Conservation (phyloP, 2,888 invertebrate species). For the Gandaritis pyraliata region DNA sequence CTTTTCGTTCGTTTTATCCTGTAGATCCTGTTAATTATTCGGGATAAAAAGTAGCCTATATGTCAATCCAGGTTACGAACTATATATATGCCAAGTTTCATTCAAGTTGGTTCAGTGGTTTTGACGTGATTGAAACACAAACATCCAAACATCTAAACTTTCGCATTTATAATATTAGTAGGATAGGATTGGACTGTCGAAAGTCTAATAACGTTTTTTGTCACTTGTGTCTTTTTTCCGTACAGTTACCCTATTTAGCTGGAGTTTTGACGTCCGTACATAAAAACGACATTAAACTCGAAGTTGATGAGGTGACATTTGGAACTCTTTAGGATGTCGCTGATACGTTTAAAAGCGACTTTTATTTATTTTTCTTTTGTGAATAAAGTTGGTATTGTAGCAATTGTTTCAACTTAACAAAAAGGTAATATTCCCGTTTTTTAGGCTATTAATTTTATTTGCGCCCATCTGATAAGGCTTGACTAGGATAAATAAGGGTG, state of each 20-base stretch:
- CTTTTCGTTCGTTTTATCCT: no score
- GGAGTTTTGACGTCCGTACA: conserved; percentile 38
- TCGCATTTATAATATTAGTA: no score
- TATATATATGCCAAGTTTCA: no score
- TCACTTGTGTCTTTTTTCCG: conserved; percentile 2
- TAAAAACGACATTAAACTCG: conserved; percentile 41
- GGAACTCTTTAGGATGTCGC: conserved; percentile 38
- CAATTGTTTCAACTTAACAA: not conserved
- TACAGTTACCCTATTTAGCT: not conserved
- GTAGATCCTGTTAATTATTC: no score
- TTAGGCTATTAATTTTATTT: not conserved
- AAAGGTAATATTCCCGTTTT: not conserved
- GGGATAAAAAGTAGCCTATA: no score
- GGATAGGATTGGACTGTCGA: no score
- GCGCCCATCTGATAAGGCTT: not conserved
- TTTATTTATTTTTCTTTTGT: conserved; percentile 26
- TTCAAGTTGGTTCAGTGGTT: no score
- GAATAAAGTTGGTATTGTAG: conserved; percentile 4
- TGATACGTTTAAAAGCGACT: conserved; percentile 28
- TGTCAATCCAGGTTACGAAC: no score
- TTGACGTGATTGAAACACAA: no score
- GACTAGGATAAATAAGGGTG: not conserved
- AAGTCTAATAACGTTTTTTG: conserved; percentile 3
- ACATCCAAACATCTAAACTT: no score
- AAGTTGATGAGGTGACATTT: conserved; percentile 39